phyloP scores from a whole-genome alignment of 2,113 vertebrate species.

The Lethenteron camtschaticum region DNA sequence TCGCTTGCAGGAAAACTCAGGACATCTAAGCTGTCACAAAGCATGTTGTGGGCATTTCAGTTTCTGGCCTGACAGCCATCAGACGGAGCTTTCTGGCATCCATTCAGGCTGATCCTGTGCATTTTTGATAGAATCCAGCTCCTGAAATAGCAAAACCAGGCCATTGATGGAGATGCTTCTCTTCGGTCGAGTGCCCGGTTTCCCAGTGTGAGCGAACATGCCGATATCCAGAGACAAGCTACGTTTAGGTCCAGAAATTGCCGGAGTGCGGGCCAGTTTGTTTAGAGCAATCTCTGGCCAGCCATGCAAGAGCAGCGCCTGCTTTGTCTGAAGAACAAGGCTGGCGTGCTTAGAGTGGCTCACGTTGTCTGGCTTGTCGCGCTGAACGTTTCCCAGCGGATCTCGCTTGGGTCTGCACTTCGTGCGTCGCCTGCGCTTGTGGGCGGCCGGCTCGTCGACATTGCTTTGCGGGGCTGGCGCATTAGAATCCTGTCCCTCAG shows the following conservation, averaged over 20 bases:
- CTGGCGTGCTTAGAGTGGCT: slow-evolving; percentile 14
- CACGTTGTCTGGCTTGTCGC: slow-evolving; percentile 39
- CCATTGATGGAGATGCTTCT: slow-evolving; percentile 70
- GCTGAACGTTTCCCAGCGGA: neutral
- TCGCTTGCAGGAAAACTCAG: too few relatives aligned
- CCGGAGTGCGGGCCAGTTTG: slow-evolving; percentile 66
- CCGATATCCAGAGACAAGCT: slow-evolving; percentile 54
- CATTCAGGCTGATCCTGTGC: slow-evolving; percentile 48
- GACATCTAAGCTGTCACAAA: too few relatives aligned
- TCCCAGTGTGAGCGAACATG: slow-evolving; percentile 24
- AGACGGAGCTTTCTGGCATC: slow-evolving; percentile 79
- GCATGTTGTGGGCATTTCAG: too few relatives aligned
- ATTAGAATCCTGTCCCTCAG: neutral
- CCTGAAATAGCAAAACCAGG: slow-evolving; percentile 33
- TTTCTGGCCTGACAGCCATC: slow-evolving; percentile 14
- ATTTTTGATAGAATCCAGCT: slow-evolving; percentile 26
- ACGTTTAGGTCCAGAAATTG: slow-evolving; percentile 36
- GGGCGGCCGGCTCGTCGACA: slow-evolving; percentile 8
- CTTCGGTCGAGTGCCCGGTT: slow-evolving; percentile 33
- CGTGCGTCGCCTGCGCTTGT: slow-evolving; percentile 79
- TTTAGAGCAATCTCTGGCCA: slow-evolving; percentile 44
- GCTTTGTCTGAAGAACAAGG: slow-evolving; percentile 15
- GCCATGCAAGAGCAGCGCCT: slow-evolving; percentile 35
- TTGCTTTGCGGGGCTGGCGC: neutral
- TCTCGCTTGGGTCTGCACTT: too few relatives aligned